Evolutionary conservation across 2,113 vertebrate genomes (phyloP), one percentile per base, ranked within the genome.

Genomic region (Pavo muticus): DNA sequence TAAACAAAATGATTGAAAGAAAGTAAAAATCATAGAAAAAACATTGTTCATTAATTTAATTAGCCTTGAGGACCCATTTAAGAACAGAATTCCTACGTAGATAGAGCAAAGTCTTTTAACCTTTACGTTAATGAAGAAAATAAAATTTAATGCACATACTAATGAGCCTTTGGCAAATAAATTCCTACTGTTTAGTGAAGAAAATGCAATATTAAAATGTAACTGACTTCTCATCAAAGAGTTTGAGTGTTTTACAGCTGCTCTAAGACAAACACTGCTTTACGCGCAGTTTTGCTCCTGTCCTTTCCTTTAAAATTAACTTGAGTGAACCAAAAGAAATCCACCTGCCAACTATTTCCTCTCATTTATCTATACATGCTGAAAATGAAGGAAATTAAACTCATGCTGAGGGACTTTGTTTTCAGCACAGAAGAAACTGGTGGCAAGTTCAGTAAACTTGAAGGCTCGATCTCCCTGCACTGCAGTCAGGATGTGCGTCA

Each of bases 1-100:
- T 74, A 90, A 97, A 96, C 27, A 94, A 93, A 97, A 60, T 77
- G 37, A 84, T 76, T 60, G 78, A 92, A 84, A 93, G 20, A 89
- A 94, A 47, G n/a, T 77, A 80, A 97, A 87, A 87, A 54, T 32
- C 50, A 35, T 8, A 59, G 71, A 32, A 32, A 72, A 69, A 48
- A 2, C 6, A 70, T 21, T 14, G 13, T 14, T 68, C 3, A 0
- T 50, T 52, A 77, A 83, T 84, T 92, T 71, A 76, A 71, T 76
- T 47, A 81, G 24, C 54, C 21, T 71, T 37, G 21, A 75, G 21
- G 64, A 30, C 21, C 56, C 4, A 73, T 45, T 29, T 74, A 25
- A 90, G 71, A 70, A 79, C 15, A 75, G 21, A 78, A 70, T 42
- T 76, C 69, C 30, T 61, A 40, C 13, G 30, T 14, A 52, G 50